A percentile compares a stretch with the other conserved stretches of the same genome.
Evolutionary conservation across 2,797 vertebrate species (phyloP).

Genomic region (Acipenser transmontanus): DNA sequence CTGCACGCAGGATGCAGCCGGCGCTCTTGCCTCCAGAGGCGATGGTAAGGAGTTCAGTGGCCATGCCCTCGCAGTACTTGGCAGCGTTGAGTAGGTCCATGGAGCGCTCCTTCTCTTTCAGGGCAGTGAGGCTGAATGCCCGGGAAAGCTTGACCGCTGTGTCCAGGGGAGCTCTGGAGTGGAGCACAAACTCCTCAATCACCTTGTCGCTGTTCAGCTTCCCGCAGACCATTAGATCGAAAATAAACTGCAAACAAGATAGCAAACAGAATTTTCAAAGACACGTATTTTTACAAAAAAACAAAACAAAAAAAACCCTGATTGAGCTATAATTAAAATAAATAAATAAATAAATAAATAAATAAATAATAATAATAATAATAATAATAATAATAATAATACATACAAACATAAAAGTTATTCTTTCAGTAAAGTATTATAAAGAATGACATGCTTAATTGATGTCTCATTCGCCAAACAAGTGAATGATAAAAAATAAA

Average conservation of each 20-base stretch:
- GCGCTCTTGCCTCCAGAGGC: constrained; percentile 34
- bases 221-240: constrained; percentile 52
- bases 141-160: constrained; percentile 45
- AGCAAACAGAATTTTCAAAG: too few relatives aligned
- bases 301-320: too few relatives aligned
- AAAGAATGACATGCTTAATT: too few relatives aligned
- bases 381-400: too few relatives aligned
- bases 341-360: too few relatives aligned
- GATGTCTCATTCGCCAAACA: too few relatives aligned
- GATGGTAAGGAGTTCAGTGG: constrained; percentile 41
- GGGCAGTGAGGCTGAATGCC: constrained; percentile 34
- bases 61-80: constrained; percentile 40
- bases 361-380: too few relatives aligned
- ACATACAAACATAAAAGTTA: too few relatives aligned
- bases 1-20: constrained; percentile 32
- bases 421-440: too few relatives aligned
- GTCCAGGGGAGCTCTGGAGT: constrained; percentile 41
- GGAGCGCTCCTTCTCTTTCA: constrained; percentile 42
- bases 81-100: constrained; percentile 41
- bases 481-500: too few relatives aligned
- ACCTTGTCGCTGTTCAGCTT: constrained; percentile 38
- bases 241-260: constrained; percentile 34
- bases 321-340: too few relatives aligned
- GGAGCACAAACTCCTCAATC: constrained; percentile 43
- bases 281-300: too few relatives aligned